phyloP scores from a whole-genome alignment of 1,140 invertebrate species.

The Nephila pilipes region DNA sequence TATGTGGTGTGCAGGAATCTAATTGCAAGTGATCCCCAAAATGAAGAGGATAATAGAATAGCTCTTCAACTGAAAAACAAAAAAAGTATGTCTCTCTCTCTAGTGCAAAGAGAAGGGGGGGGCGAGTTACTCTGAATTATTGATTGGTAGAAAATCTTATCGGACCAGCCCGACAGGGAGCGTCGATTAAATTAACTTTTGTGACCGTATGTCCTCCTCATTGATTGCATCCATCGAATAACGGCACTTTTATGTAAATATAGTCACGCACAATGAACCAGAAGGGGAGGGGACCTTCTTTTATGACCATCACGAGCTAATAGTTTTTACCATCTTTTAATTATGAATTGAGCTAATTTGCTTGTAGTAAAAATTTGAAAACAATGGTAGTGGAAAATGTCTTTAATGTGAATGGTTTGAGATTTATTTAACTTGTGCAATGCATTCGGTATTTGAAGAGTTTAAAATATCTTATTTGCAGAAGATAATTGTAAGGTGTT shows the following conservation, averaged over 20 bases:
- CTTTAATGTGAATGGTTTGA: too few species aligned
- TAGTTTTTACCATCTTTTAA: not conserved
- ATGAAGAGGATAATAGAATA: conserved; percentile 49
- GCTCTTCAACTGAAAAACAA: conserved; percentile 6
- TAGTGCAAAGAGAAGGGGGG: not conserved
- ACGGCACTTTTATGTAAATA: conserved; percentile 72
- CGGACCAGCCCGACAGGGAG: conserved; percentile 15
- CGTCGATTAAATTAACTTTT: conserved; percentile 75
- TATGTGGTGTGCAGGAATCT: conserved; percentile 19
- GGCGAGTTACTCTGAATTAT: conserved; percentile 55
- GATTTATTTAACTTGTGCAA: too few species aligned
- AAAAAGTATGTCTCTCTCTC: conserved; percentile 40
- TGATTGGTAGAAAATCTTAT: conserved; percentile 62
- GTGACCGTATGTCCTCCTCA: conserved; percentile 63
- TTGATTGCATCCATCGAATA: conserved; percentile 64
- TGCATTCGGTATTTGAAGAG: too few species aligned
- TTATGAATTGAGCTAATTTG: conserved; percentile 5
- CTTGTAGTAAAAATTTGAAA: not conserved
- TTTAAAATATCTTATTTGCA: too few species aligned
- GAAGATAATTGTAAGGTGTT: too few species aligned
- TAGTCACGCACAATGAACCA: conserved; percentile 44
- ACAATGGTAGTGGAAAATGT: too few species aligned
- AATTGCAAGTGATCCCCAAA: conserved; percentile 26
- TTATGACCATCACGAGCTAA: conserved; percentile 2
- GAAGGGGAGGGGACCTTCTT: not conserved